phyloP scores from a whole-genome alignment of 2,888 invertebrate species.

The Dysmachus trigonus region DNA sequence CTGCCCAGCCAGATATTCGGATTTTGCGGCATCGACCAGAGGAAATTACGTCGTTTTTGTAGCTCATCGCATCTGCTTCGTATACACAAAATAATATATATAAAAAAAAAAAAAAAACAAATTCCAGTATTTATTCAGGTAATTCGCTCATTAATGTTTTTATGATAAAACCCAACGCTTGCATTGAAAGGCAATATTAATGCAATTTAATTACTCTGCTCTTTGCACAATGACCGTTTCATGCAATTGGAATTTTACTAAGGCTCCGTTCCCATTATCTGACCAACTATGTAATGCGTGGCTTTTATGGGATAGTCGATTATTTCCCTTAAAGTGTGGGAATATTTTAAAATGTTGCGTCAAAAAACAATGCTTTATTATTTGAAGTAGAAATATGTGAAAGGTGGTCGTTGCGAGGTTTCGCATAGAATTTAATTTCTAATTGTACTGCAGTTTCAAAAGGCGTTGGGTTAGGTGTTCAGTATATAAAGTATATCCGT shows the following conservation, averaged over 20 bases:
- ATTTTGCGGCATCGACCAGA: not conserved
- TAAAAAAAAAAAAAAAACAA: no score
- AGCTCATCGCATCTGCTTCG: not conserved
- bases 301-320: not conserved
- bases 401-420: no score
- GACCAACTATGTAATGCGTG: not conserved
- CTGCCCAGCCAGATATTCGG: not conserved
- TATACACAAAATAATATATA: no score
- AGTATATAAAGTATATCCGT: no score
- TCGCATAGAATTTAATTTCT: no score
- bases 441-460: no score
- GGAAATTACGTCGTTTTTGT: not conserved
- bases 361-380: not conserved
- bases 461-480: no score
- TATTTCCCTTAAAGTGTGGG: not conserved
- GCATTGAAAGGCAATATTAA: not conserved
- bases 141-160: not conserved
- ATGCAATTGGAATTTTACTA: not conserved
- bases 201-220: not conserved
- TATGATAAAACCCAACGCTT: not conserved
- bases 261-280: not conserved
- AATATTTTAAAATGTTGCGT: not conserved
- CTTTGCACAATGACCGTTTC: not conserved
- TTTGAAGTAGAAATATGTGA: not conserved
- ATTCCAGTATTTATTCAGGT: not conserved